Conservation (phyloP, 64 coral and sea anemone genomes). For the Cladopsammia gracilis region DNA sequence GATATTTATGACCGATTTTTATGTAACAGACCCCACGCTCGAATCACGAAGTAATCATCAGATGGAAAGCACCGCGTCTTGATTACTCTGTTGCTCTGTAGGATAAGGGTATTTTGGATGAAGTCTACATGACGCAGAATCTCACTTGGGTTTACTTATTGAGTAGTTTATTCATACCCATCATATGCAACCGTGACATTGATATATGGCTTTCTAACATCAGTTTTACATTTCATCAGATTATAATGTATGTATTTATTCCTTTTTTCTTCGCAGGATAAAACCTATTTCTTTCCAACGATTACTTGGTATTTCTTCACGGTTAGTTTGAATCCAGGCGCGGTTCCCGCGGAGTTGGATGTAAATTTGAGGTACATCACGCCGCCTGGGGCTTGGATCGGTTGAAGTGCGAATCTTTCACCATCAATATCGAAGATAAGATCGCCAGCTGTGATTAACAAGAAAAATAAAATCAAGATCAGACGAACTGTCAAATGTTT, state of each 20-base stretch:
- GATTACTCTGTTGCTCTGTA: too few species aligned
- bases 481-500: background rate
- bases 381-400: constrained; percentile 32
- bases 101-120: too few species aligned
- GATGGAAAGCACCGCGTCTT: too few species aligned
- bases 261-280: background rate
- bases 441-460: constrained; percentile 43
- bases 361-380: constrained; percentile 78
- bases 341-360: constrained; percentile 54
- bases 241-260: too few species aligned
- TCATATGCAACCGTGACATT: background rate
- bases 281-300: constrained; percentile 45
- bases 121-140: too few species aligned
- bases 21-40: too few species aligned
- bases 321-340: constrained; percentile 67
- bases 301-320: constrained; percentile 68
- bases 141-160: background rate
- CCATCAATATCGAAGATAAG: constrained; percentile 74
- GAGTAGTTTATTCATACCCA: background rate
- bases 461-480: background rate
- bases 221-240: background rate
- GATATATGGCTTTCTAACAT: background rate
- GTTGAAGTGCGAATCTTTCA: constrained; percentile 28
- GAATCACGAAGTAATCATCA: too few species aligned
- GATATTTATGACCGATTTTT: too few species aligned